Conservation (phyloP, 1,140 invertebrate genomes). For the Colletes latitarsis region DNA sequence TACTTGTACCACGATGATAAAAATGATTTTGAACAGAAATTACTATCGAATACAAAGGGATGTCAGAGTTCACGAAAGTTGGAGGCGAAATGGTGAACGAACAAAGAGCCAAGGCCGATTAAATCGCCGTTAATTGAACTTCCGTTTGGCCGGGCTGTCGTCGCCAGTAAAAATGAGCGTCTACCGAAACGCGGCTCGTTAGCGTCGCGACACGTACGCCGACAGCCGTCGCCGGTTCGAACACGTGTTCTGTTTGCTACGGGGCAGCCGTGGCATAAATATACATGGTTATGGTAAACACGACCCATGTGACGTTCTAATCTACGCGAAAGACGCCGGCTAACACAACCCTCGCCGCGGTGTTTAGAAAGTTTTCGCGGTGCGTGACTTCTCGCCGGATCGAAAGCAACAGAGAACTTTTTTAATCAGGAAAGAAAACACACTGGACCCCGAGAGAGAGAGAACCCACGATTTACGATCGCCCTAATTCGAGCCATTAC, state of each 20-base stretch:
- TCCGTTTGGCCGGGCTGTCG: background rate
- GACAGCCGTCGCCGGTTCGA: constrained; percentile 30
- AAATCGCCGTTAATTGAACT: too few relatives aligned
- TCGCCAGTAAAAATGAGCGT: constrained; percentile 41
- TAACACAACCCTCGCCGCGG: background rate
- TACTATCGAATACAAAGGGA: too few relatives aligned
- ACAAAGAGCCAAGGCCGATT: too few relatives aligned
- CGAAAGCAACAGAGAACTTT: constrained; percentile 20
- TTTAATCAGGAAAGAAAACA: constrained; percentile 31
- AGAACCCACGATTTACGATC: constrained; percentile 6
- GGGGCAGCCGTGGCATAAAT: constrained; percentile 48
- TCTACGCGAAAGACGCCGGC: constrained; percentile 23
- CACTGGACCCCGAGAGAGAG: too few relatives aligned
- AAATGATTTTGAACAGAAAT: too few relatives aligned
- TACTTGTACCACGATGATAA: too few relatives aligned
- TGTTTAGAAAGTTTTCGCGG: constrained; percentile 29
- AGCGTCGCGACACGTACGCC: constrained; percentile 27
- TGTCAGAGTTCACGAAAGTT: too few relatives aligned
- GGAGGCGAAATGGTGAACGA: too few relatives aligned
- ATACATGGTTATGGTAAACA: constrained; percentile 66
- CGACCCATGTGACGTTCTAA: constrained; percentile 57
- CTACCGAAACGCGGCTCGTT: constrained; percentile 53
- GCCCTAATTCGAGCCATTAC: constrained; percentile 30
- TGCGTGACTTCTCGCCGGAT: background rate
- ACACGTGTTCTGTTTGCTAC: constrained; percentile 48